phyloP scores from a whole-genome alignment of 2,888 invertebrate species.

The Elysia crispata region DNA sequence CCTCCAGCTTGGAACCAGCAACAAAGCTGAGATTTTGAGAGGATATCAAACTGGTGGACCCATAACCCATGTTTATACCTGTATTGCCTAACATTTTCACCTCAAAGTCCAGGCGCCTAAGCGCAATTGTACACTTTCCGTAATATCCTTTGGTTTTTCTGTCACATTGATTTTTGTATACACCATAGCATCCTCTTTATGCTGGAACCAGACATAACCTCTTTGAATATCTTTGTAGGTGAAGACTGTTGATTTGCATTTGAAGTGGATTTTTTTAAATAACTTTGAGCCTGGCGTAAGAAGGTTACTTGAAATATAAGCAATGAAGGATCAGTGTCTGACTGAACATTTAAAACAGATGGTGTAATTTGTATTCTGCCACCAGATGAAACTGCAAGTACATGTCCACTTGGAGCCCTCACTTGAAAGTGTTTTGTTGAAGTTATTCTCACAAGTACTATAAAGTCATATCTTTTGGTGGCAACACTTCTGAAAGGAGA shows the following conservation, averaged over 20 bases:
- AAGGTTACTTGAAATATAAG: conserved; percentile 80
- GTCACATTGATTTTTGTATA: conserved; percentile 71
- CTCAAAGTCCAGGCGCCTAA: conserved; percentile 62
- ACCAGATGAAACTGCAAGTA: conserved; percentile 33
- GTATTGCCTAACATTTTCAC: conserved; percentile 83
- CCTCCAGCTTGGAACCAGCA: conserved; percentile 91
- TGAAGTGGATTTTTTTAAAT: conserved; percentile 79
- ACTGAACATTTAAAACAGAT: conserved; percentile 30
- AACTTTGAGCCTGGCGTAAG: conserved; percentile 84
- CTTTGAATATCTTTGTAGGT: conserved; percentile 90
- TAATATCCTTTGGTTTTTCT: conserved; percentile 70
- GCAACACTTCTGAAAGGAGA: too few relatives aligned
- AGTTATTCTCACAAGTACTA: conserved; percentile 34
- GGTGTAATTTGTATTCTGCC: conserved; percentile 35
- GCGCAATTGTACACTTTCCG: conserved; percentile 63
- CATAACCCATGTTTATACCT: conserved; percentile 79
- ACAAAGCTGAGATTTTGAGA: conserved; percentile 91
- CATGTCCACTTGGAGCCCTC: conserved; percentile 15
- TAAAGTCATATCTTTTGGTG: conserved; percentile 37
- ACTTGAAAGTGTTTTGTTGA: conserved; percentile 7
- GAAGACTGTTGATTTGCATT: conserved; percentile 80
- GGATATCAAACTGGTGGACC: conserved; percentile 85
- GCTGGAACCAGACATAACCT: conserved; percentile 86
- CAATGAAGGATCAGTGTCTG: conserved; percentile 66
- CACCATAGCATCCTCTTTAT: conserved; percentile 62